Evolutionary conservation across 2,113 vertebrate species (phyloP).

Genomic region (Shinisaurus crocodilurus): DNA sequence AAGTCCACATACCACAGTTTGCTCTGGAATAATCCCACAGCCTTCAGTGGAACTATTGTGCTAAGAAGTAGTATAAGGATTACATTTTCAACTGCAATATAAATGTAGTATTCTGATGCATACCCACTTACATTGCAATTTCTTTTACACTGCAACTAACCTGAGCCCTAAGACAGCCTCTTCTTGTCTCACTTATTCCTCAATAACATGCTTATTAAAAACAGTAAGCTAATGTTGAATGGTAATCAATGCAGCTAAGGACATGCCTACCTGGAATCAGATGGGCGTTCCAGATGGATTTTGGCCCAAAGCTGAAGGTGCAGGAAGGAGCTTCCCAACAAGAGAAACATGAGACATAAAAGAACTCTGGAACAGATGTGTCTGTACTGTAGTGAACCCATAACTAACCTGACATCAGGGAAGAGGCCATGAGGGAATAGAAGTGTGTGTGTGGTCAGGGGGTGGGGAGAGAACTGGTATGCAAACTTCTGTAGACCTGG

Average conservation of each 20-base stretch:
- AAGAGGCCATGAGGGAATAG: neutral
- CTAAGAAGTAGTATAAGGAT: neutral
- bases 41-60: neutral
- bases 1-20: neutral
- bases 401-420: neutral
- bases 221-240: neutral
- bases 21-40: neutral
- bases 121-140: neutral
- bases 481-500: too few species aligned
- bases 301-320: neutral
- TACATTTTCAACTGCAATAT: neutral
- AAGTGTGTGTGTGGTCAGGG: neutral
- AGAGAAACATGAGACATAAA: neutral
- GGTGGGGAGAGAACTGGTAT: neutral
- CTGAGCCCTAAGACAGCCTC: neutral
- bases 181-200: neutral
- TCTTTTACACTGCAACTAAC: neutral
- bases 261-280: neutral
- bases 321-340: neutral
- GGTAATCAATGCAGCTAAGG: neutral
- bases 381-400: neutral
- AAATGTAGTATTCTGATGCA: neutral
- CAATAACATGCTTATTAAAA: neutral
- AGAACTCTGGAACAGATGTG: neutral
- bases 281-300: neutral